Evolutionary conservation across 37 sponge, comb jelly and placozoan genomes (phyloP).

Genomic region (Cladorhizidae sp.): DNA sequence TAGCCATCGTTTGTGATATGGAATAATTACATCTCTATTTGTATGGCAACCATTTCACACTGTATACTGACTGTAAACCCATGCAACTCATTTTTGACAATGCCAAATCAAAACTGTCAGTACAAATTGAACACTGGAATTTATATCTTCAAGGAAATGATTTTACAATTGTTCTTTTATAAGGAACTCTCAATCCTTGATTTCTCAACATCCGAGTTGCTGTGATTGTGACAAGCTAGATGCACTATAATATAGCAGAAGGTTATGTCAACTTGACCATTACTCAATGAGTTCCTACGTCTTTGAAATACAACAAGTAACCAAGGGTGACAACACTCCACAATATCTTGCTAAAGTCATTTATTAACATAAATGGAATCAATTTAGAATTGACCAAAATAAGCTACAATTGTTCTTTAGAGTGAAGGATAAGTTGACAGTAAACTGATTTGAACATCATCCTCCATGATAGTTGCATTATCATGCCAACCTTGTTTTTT

Average conservation of each 20-base stretch:
- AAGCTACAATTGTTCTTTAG: no score
- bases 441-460: no score
- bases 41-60: conserved; percentile 54
- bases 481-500: no score
- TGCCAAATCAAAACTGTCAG: conserved; percentile 42
- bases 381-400: no score
- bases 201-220: conserved; percentile 30
- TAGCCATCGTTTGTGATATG: conserved; percentile 42
- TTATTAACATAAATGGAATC: no score
- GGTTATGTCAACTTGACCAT: conserved; percentile 26
- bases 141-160: conserved; percentile 47
- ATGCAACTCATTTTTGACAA: conserved; percentile 30
- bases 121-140: conserved; percentile 49
- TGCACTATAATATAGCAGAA: conserved; percentile 9
- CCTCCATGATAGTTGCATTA: no score
- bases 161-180: conserved; percentile 21
- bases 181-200: conserved; percentile 45
- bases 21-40: conserved; percentile 58
- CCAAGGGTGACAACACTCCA: conserved; percentile 20
- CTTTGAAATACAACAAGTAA: conserved; percentile 27
- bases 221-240: background rate
- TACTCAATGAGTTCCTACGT: conserved; percentile 20
- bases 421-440: no score
- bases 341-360: no score
- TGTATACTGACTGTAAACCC: conserved; percentile 52